Evolutionary conservation across 2,888 invertebrate species (phyloP), one percentile per base, ranked within the genome.

Genomic region (Brenthis hecate): DNA sequence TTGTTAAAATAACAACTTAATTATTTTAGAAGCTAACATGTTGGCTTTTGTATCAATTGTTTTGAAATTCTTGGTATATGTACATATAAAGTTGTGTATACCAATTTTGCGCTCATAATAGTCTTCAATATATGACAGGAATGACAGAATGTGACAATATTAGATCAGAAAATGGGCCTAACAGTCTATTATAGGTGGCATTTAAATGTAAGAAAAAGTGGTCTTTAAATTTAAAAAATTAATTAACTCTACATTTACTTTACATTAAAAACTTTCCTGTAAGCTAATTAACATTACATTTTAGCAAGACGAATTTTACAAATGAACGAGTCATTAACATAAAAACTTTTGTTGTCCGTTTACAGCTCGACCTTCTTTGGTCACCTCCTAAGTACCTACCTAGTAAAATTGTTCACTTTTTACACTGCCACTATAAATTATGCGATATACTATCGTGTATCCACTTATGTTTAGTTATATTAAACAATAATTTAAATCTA

Each of bases 231-330:
- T 51, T 19, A 55, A 60, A 69, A 58, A 56, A 65, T 23, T 55
- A 58, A 50, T 36, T 53, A 50, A 69, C 54, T 58, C 50, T 51
- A 55, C 57, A 61, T 64, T 65, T 64, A 67, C 43, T 64, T 16
- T 47, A 66, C 66, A 60, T 56, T 63, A 66, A 66, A 57, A 66
- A 64, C 63, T 64, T 53, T 64, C 61, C 64, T 56, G 53, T 71
- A 48, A 65, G 66, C 71, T 69, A 66, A 68, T 72, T 70, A 70
- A 54, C 70, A 70, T 68, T 69, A 56, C 69, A 50, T 56, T 69
- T 72, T 66, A 60, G 70, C 63, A 63, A 68, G 68, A 72, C 67
- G 62, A 68, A 72, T 72, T 70, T 70, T 43, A 64, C 68, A 72
- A 72, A 71, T 66, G 70, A 72, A 70, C 60, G 60, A 57, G 63